These are phyloP conservation scores for Macrostomum lignano DNA, from an alignment of 1,140 invertebrate species.

Conservation along the genomic window DNA sequence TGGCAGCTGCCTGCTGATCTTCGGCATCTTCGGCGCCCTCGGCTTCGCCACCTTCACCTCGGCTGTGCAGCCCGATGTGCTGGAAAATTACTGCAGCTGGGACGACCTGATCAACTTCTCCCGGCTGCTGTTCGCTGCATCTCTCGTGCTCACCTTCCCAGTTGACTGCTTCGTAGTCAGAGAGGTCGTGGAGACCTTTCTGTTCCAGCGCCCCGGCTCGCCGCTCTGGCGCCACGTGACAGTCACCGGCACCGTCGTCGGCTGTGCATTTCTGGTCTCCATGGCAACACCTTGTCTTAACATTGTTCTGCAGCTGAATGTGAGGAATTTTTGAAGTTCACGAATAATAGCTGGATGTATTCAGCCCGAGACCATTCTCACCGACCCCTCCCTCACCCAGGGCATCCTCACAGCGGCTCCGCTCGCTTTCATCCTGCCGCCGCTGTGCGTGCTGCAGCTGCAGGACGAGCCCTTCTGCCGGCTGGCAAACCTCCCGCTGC, in stretches of 20 bases:
- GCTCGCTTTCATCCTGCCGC: conserved; percentile 51
- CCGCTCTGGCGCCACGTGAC: conserved; percentile 33
- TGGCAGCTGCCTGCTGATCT: conserved; percentile 39
- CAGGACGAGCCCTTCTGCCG: conserved; percentile 40
- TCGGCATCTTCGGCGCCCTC: conserved; percentile 41
- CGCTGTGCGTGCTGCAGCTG: conserved; percentile 45
- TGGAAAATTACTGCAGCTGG: conserved; percentile 60
- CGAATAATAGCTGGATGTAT: no score
- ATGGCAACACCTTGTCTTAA: conserved; percentile 58
- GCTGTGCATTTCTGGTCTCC: conserved; percentile 42
- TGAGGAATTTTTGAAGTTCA: conserved; percentile 29
- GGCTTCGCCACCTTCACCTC: conserved; percentile 55
- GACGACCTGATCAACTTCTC: conserved; percentile 58
- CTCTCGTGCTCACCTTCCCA: conserved; percentile 55
- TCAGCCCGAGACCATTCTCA: no score
- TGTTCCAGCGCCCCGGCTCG: no score
- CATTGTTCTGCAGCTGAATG: conserved; percentile 53
- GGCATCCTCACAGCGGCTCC: conserved; percentile 54
- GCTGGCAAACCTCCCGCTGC: conserved; percentile 40
- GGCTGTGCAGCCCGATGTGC: conserved; percentile 50
- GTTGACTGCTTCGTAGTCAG: conserved; percentile 59
- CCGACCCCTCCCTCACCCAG: no score
- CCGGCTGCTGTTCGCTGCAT: conserved; percentile 47
- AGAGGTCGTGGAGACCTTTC: no score
- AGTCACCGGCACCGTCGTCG: conserved; percentile 43